Evolutionary conservation across 2,888 invertebrate species (phyloP), one percentile per base, ranked within the genome.

Genomic region (Leptarthrus brevirostris): DNA sequence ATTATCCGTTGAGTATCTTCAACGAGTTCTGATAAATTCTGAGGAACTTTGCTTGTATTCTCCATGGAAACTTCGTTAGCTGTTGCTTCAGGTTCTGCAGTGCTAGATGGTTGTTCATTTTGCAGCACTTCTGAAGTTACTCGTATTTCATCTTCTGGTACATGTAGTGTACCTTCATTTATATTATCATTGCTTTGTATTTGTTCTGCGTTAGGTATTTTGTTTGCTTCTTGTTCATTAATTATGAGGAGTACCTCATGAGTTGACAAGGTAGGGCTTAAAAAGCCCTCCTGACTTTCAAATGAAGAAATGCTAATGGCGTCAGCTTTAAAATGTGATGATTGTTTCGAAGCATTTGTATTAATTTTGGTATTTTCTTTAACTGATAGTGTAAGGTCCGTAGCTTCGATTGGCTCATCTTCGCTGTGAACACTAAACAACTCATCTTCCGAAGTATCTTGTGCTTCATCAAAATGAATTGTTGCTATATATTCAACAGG

Each of bases 1-100:
- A 90, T 90, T 49, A 90, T 80, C 74, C 86, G 86, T 81, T 90
- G 89, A 0, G 90, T 90, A 74, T 88, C 87, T 79, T 87, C 88
- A 6, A 90, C 89, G 64, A 90, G 86, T 76, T 89, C 89, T 1
- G 83, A 83, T 4, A 86, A 79, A 79, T 86, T 86, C 74, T 84
- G 86, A 58, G 83, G 82, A 22, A 44, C 36, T 22, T 64, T 64
- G 6, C 5, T 47, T 24, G 64, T 2, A 64, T 16, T 64, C n/a
- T 47, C 47, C 24, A n/a, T 10, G 34, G 44, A 14, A 22, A 3
- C 22, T 52, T 75, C 24, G 10, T 16, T 16, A n/a, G 10, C 30
- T 30, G n/a, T 30, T 4, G 20, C n/a, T 44, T 73, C 69, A 1
- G 18, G 30, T 70, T 49, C 26, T 10, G 52, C 20, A 56, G 24